Evolutionary conservation across 2,888 invertebrate genomes (phyloP), one percentile per base, ranked within the genome.

Genomic region (Cerastoderma edule): DNA sequence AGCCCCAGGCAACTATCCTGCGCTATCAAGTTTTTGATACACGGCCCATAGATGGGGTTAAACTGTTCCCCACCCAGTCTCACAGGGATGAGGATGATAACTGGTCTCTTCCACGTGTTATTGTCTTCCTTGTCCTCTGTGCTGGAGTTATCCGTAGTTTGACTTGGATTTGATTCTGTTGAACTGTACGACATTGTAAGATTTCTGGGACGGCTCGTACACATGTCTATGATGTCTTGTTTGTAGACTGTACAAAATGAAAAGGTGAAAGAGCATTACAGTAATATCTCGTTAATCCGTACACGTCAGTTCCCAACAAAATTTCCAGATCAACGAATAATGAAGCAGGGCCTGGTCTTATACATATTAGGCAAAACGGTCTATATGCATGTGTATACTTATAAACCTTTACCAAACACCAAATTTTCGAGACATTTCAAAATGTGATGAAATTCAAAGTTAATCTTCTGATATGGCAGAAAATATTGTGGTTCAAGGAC

Each of bases 1-100:
- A 98, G 96, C 28, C 98, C 98, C 87, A 98, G 95, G 89, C 97
- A 98, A 88, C 95, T 95, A 85, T 96, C 96, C 79, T 96, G 94
- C 80, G 96, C 96, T 48, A 98, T 94, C 60, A 98, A 93, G 39
- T 95, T 95, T 76, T 96, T 96, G 33, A 98, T 93, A 90, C 97
- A 97, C 19, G 96, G 95, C 16, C 95, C 95, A 93, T 98, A 98
- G 67, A 96, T 95, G 4, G 95, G 95, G 93, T 98, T 98, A 78
- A 97, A 94, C 91, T 96, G 96, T 84, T 97, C 97, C 27, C 96
- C 95, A n/a, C 98, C 98, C 83, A 98, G 94, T 86, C 97, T 95
- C 16, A 97, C 95, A 72, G 98, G 97, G 84, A 98, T 95, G 67
- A 98, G 93, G 53, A 98, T 94, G 80, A 98, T 95, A 19, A 97